phyloP scores from a whole-genome alignment of 2,113 vertebrate genomes.

The Mionectes macconnelli region DNA sequence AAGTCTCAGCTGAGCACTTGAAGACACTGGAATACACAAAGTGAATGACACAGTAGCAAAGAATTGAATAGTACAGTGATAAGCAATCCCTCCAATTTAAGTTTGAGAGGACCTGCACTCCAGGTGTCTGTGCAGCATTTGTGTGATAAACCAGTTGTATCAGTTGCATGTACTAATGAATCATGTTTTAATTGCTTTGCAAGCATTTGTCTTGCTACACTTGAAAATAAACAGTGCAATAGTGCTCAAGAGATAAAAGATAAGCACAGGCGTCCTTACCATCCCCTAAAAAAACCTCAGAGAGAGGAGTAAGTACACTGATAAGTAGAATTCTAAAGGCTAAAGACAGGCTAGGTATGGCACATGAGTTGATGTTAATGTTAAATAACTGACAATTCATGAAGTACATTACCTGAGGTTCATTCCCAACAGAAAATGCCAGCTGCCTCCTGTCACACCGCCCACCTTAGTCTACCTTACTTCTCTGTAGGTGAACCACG shows the following conservation, averaged over 20 bases:
- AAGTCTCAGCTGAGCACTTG: neutral
- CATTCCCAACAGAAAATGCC: neutral
- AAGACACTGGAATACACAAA: neutral
- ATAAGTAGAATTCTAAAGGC: neutral
- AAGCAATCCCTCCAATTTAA: neutral
- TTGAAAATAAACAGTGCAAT: neutral
- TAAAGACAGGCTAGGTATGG: neutral
- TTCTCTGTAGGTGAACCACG: neutral
- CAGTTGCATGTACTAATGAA: neutral
- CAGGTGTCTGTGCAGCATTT: neutral
- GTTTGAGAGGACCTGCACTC: neutral
- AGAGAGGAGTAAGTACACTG: neutral
- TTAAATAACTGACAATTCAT: neutral
- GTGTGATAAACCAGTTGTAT: neutral
- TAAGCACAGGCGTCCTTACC: neutral
- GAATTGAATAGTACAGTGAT: neutral
- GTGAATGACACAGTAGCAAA: neutral
- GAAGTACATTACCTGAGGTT: neutral
- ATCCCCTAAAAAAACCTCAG: neutral
- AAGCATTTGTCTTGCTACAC: neutral
- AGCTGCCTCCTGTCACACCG: neutral
- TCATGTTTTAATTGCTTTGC: neutral
- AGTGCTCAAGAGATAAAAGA: neutral
- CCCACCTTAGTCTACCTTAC: neutral
- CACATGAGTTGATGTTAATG: neutral